phyloP scores from a whole-genome alignment of 2,113 vertebrate species.

The Rhinichthys klamathensis region DNA sequence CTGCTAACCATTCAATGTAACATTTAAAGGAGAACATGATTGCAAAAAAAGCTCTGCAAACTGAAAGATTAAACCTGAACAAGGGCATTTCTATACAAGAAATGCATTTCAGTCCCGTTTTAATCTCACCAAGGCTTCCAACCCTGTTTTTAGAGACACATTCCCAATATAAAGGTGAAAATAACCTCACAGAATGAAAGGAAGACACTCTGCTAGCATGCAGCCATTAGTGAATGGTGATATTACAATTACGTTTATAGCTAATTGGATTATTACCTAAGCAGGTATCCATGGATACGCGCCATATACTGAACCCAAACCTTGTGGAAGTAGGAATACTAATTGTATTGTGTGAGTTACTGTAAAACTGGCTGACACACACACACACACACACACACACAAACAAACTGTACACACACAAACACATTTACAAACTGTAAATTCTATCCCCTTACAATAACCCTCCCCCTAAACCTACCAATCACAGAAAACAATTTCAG shows the following conservation, averaged over 20 bases:
- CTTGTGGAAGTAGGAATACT: neutral
- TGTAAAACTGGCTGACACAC: neutral
- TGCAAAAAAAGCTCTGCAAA: neutral
- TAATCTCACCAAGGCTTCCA: constrained; percentile 33
- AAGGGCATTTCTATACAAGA: constrained; percentile 23
- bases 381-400: neutral
- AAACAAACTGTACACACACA: neutral
- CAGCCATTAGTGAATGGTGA: constrained; percentile 10
- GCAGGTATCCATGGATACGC: constrained; percentile 2
- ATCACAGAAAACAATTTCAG: too few relatives aligned
- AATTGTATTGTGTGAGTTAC: neutral
- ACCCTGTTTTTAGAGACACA: constrained; percentile 1
- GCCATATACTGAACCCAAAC: neutral
- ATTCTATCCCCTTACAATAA: too few relatives aligned
- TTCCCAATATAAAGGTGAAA: constrained; percentile 19
- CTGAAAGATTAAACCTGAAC: constrained; percentile 14
- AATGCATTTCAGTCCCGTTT: constrained; percentile 23
- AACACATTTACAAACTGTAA: neutral
- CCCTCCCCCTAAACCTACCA: too few relatives aligned
- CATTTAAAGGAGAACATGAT: constrained; percentile 25
- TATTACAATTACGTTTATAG: neutral
- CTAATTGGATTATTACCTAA: neutral
- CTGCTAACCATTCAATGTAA: constrained; percentile 3
- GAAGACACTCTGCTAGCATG: neutral
- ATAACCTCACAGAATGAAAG: constrained; percentile 14